Base-by-base conservation (phyloP, 2,113 vertebrate species). In the Hoplias malabaricus region DNA sequence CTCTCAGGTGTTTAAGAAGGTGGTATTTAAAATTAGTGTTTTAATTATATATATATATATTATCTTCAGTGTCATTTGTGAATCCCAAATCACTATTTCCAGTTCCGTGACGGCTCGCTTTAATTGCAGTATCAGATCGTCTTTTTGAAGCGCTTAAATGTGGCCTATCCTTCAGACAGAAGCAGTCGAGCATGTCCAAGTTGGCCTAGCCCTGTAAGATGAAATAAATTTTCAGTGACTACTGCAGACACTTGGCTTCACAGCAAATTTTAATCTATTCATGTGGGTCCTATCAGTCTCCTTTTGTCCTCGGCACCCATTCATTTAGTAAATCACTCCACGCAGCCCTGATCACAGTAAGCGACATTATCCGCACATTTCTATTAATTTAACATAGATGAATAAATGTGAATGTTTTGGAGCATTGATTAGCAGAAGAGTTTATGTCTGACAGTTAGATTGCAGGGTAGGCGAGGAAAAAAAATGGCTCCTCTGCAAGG, bases 401-500 rank as follows among this genome's bases (percentile, higher is more conserved):
- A 97, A 98, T 97, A 96, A 96, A 98, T 95, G 95, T 93, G 95
- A 96, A 94, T 96, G 96, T 96, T 96, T 94, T 94, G 88, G 91
- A 95, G 94, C 94, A 92, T 93, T 97, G 95, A 98, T 98, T 97
- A 94, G 94, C 92, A 92, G 93, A 92, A 93, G 93, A 94, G 93
- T 97, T 95, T 94, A 93, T 92, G 93, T 94, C 93, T 97, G 96
- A 98, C 96, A 98, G 96, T 94, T 96, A 97, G 96, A 99, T 99
- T 98, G 95, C 92, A 95, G 95, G 94, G 93, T 96, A 94, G 91
- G 91, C 92, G 92, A 90, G 90, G 91, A 94, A 75, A 95, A n/a
- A 86, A 94, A 94, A 93, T 90, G 93, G 91, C 92, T 94, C 93
- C 93, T 90, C 92, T 92, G 91, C 89, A 91, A 96, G 95, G 93